phyloP scores from a whole-genome alignment of 2,888 invertebrate species.

The Lepidocyrtinus sp. region DNA sequence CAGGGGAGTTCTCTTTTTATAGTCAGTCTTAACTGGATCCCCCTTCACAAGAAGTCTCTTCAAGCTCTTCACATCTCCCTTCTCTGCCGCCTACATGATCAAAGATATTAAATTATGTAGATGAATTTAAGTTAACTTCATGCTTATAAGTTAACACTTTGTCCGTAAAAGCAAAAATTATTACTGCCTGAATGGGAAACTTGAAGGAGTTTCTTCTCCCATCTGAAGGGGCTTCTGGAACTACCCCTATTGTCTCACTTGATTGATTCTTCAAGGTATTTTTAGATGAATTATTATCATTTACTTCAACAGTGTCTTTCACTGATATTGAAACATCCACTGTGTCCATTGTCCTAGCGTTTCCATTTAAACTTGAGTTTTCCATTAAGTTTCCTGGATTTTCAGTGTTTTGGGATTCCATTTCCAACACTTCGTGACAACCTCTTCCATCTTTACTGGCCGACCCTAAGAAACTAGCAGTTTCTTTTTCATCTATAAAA shows the following conservation, averaged over 20 bases:
- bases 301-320: not conserved
- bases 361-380: not conserved
- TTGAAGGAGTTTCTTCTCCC: conserved; percentile 20
- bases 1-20: conserved; percentile 23
- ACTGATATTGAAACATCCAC: not conserved
- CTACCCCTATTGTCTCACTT: not conserved
- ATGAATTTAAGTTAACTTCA: too few relatives aligned
- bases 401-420: not conserved
- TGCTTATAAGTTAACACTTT: too few relatives aligned
- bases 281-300: not conserved
- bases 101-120: too few relatives aligned
- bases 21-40: conserved; percentile 22
- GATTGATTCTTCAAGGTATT: not conserved
- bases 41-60: conserved; percentile 22
- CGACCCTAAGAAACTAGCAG: not conserved
- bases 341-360: not conserved
- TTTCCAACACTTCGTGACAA: not conserved
- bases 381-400: not conserved
- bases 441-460: not conserved
- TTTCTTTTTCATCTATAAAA: conserved; percentile 12
- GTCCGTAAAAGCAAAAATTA: too few relatives aligned
- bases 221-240: not conserved
- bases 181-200: conserved; percentile 42
- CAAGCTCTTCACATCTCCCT: conserved; percentile 40
- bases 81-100: too few relatives aligned